Evolutionary conservation across 2,797 vertebrate genomes (phyloP).

Genomic region (Mastacembelus armatus): DNA sequence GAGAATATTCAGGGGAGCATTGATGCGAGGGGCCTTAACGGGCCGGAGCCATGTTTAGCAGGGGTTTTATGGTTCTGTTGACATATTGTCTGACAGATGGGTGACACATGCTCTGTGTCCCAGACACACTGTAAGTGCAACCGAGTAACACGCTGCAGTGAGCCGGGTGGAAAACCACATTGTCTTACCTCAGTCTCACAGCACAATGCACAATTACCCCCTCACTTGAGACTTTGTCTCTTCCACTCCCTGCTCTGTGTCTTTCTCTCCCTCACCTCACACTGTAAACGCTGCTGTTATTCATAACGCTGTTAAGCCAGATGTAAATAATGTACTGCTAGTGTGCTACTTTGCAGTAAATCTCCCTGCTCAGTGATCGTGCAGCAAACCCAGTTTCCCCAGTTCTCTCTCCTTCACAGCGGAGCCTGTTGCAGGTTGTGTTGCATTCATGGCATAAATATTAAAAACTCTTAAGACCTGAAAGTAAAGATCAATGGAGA

Average conservation of each 20-base stretch:
- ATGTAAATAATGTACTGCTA: conserved; percentile 31
- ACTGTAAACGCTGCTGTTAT: conserved; percentile 12
- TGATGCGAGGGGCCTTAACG: conserved; percentile 1
- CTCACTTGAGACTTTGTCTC: not conserved
- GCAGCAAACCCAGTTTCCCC: not conserved
- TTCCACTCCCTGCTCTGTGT: not conserved
- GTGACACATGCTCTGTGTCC: conserved; percentile 63
- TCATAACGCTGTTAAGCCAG: conserved; percentile 13
- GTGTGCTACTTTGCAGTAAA: conserved; percentile 18
- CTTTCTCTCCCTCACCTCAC: not conserved
- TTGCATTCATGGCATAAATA: too few relatives aligned
- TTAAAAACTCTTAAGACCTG: too few relatives aligned
- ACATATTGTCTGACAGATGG: conserved; percentile 76
- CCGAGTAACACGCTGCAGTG: conserved; percentile 23
- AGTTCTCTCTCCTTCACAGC: too few relatives aligned
- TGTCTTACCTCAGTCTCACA: conserved; percentile 32
- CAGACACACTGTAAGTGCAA: conserved; percentile 47
- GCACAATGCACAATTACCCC: conserved; percentile 29
- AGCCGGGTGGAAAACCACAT: conserved; percentile 39
- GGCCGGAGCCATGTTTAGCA: conserved; percentile 49
- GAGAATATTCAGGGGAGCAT: conserved; percentile 8
- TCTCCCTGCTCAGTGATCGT: not conserved
- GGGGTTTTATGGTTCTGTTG: conserved; percentile 51
- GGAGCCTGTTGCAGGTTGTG: too few relatives aligned
- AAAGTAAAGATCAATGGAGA: too few relatives aligned